phyloP scores from a whole-genome alignment of 2,797 vertebrate species.

The Cephalopachus bancanus region DNA sequence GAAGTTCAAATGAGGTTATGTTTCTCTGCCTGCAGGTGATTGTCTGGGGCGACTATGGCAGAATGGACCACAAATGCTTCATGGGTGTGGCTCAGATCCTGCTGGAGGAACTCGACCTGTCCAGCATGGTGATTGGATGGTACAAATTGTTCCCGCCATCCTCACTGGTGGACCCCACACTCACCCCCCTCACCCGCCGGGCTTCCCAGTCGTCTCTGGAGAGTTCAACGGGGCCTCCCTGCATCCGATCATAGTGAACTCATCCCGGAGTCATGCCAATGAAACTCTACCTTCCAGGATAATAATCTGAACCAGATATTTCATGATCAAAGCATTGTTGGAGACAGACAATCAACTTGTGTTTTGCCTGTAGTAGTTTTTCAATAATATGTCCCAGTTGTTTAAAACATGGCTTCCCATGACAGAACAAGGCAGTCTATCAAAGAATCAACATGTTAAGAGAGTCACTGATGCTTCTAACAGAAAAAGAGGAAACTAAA shows the following conservation, averaged over 20 bases:
- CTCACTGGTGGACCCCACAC: constrained; percentile 97
- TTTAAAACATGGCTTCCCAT: constrained; percentile 87
- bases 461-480: constrained; percentile 87
- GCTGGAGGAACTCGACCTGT: constrained; percentile 98
- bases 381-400: constrained; percentile 87
- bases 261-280: constrained; percentile 85
- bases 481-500: constrained; percentile 64
- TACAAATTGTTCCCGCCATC: constrained; percentile 99
- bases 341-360: constrained; percentile 99
- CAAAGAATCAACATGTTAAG: constrained; percentile 82
- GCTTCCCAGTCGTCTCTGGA: constrained; percentile 98
- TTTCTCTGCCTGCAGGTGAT: constrained; percentile 93
- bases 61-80: constrained; percentile 99
- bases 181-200: constrained; percentile 96
- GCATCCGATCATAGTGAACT: constrained; percentile 95
- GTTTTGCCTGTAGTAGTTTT: constrained; percentile 92
- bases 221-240: constrained; percentile 96
- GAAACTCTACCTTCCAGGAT: constrained; percentile 88
- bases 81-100: constrained; percentile 99
- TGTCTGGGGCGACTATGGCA: constrained; percentile 99
- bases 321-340: constrained; percentile 95
- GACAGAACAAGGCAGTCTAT: constrained; percentile 88
- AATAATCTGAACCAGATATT: constrained; percentile 91
- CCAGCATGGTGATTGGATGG: constrained; percentile 99
- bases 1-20: background rate